phyloP scores from a whole-genome alignment of 1,140 invertebrate species.

The Ostrea denselamellosa region DNA sequence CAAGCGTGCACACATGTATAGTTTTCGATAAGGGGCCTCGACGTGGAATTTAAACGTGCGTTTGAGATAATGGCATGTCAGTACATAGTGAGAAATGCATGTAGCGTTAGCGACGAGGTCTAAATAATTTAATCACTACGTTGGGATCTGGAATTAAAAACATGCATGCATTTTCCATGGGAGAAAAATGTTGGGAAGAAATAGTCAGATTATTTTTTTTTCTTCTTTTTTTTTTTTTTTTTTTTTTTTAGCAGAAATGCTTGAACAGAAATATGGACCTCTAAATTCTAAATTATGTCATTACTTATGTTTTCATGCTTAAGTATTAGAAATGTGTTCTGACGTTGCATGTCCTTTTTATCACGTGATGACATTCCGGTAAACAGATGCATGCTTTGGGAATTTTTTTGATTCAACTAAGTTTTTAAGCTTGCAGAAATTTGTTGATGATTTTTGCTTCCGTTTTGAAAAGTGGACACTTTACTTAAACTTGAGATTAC shows the following conservation, averaged over 20 bases:
- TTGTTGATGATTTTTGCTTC: too few relatives aligned
- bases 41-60: slow-evolving; percentile 7
- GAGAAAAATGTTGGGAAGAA: not conserved
- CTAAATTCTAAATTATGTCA: not conserved
- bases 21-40: slow-evolving; percentile 38
- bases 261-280: not conserved
- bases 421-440: too few relatives aligned
- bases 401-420: too few relatives aligned
- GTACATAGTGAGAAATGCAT: slow-evolving; percentile 11
- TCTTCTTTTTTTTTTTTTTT: not conserved
- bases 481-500: too few relatives aligned
- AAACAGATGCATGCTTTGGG: too few relatives aligned
- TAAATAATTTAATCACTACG: slow-evolving; percentile 45
- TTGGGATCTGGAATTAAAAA: not conserved
- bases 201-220: not conserved
- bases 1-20: slow-evolving; percentile 6
- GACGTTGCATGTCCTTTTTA: too few relatives aligned
- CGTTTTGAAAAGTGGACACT: too few relatives aligned
- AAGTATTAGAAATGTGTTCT: too few relatives aligned
- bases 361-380: too few relatives aligned
- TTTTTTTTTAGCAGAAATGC: not conserved
- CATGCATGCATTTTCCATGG: not conserved
- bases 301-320: too few relatives aligned
- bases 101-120: not conserved
- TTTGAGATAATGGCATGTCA: slow-evolving; percentile 40